Percentiles rank a stretch among this genome's conserved stretches.
phyloP scores from a whole-genome alignment of 2,797 vertebrate genomes.

The Poeciliopsis presidionis region DNA sequence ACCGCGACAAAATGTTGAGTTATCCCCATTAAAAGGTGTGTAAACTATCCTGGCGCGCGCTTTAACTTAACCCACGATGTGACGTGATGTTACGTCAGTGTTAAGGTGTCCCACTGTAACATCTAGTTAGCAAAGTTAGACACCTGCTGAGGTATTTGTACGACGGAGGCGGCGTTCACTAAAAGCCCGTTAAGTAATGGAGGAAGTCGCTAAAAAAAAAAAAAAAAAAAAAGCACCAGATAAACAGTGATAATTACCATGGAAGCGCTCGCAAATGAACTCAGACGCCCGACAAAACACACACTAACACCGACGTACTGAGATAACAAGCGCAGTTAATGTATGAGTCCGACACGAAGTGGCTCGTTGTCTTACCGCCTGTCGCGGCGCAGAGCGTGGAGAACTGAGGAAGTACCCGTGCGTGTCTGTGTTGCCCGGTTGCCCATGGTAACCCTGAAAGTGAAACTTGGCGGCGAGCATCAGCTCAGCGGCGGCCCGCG shows the following conservation, averaged over 20 bases:
- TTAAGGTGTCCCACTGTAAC: background rate
- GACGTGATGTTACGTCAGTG: background rate
- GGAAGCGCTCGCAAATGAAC: background rate
- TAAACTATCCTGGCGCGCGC: background rate
- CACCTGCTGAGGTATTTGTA: background rate
- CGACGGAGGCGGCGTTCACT: background rate
- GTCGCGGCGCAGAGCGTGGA: background rate
- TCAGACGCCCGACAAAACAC: background rate
- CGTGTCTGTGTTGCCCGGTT: conserved; percentile 63
- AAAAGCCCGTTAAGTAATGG: background rate
- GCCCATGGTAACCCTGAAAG: conserved; percentile 54
- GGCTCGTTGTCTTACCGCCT: conserved; percentile 41
- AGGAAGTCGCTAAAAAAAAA: conserved; percentile 24
- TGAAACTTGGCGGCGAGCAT: conserved; percentile 38
- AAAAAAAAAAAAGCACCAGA: background rate
- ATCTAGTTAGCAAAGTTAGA: background rate
- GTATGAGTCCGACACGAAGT: background rate
- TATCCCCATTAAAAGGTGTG: conserved; percentile 15
- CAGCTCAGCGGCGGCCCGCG: background rate
- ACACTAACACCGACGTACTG: background rate
- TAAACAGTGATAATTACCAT: background rate
- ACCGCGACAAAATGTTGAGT: background rate
- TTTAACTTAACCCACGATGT: background rate
- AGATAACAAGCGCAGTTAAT: background rate
- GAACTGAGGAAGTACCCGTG: conserved; percentile 55